Conservation (phyloP, 92 coral and sea anemone genomes). For the Epizoanthus illoricatus region DNA sequence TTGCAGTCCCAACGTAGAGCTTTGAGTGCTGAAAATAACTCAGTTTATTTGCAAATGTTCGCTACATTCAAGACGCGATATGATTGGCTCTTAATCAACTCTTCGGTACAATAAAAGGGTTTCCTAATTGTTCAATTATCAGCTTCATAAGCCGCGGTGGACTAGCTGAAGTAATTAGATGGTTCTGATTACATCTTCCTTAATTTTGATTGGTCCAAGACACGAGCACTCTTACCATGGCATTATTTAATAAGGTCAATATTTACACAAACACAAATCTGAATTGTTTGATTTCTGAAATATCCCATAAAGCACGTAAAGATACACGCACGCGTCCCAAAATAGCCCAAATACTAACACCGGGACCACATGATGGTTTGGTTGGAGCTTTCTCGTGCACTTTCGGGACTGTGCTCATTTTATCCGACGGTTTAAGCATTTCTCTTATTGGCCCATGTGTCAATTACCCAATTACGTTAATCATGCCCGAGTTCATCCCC, state of each 20-base stretch:
- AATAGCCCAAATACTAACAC: background rate
- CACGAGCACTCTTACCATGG: background rate
- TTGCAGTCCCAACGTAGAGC: background rate
- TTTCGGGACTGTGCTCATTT: background rate
- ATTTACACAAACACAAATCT: slow-evolving; percentile 23
- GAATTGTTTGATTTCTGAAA: slow-evolving; percentile 5
- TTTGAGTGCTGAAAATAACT: background rate
- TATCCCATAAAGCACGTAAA: slow-evolving; percentile 1
- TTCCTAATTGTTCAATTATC: slow-evolving; percentile 40
- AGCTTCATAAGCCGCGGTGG: slow-evolving; percentile 37
- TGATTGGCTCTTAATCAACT: slow-evolving; percentile 28
- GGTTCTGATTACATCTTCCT: slow-evolving; percentile 27
- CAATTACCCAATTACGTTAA: slow-evolving; percentile 9
- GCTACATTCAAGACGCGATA: slow-evolving; percentile 8
- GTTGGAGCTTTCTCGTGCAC: background rate
- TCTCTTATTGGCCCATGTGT: slow-evolving; percentile 6
- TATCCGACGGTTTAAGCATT: background rate
- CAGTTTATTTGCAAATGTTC: slow-evolving; percentile 33
- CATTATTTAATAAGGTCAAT: slow-evolving; percentile 18
- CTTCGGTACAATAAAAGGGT: slow-evolving; percentile 38
- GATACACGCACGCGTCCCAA: background rate
- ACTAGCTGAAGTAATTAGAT: slow-evolving; percentile 18
- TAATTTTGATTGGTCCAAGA: slow-evolving; percentile 23
- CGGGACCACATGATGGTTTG: background rate
- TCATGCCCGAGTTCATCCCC: slow-evolving; percentile 17